phyloP scores from a whole-genome alignment of 2,888 invertebrate species.

The Archips crataeganus region DNA sequence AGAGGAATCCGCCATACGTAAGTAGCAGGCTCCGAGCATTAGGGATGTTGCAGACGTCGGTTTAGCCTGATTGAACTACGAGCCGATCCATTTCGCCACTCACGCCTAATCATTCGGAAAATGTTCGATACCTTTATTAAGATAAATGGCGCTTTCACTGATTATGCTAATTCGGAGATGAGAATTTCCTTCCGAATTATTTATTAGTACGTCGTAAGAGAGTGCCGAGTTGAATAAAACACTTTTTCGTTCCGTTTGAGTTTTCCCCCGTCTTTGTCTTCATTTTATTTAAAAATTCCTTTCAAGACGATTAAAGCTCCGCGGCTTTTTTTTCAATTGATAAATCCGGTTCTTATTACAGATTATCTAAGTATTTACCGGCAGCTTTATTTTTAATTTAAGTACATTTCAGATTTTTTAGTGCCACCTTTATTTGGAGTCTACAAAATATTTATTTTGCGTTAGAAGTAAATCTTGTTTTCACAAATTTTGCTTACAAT shows the following conservation, averaged over 20 bases:
- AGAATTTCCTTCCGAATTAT: slow-evolving; percentile 24
- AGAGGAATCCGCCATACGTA: background rate
- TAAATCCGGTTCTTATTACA: background rate
- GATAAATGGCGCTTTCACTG: slow-evolving; percentile 30
- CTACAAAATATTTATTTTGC: background rate
- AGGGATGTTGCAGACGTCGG: slow-evolving; percentile 6
- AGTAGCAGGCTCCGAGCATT: background rate
- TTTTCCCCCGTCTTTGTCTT: background rate
- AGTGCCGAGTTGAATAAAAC: slow-evolving; percentile 18
- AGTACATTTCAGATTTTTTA: background rate
- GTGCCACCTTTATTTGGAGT: background rate
- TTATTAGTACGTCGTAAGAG: slow-evolving; percentile 18
- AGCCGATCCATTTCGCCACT: slow-evolving; percentile 29
- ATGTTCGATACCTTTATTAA: slow-evolving; percentile 39
- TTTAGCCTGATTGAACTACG: slow-evolving; percentile 7
- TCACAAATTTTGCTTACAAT: background rate
- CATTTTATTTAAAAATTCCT: slow-evolving; percentile 11
- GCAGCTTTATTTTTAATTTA: background rate
- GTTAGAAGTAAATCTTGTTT: background rate
- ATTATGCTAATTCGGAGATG: slow-evolving; percentile 32
- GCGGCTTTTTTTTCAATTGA: slow-evolving; percentile 1
- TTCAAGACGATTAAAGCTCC: background rate
- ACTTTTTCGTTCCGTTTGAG: slow-evolving; percentile 7
- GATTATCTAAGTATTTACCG: background rate
- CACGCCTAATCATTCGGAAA: slow-evolving; percentile 31